Evolutionary conservation across 2,113 vertebrate species (phyloP), one percentile per base, ranked within the genome.

Genomic region (Colistium nudipinnis): DNA sequence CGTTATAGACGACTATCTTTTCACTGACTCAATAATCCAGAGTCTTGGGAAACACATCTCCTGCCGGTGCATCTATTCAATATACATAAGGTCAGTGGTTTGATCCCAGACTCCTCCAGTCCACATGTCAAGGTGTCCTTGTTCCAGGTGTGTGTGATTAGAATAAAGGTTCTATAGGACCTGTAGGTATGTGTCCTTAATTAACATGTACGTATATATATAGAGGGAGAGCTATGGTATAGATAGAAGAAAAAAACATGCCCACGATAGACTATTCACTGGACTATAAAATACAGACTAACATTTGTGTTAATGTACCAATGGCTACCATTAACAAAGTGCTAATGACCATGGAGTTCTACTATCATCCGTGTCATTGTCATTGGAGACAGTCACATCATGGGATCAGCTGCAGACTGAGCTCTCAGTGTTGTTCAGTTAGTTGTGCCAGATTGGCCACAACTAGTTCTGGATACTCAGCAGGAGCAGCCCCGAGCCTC

Each of bases 261-360:
- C 31, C 9, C 22, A 7, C 36, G 13, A 4, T 39, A 39, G 36
- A 39, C 4, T 5, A 39, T 39, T 11, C 31, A 33, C 9, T 33
- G 9, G 31, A 33, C 9, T 6, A 33, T 33, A 33, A 33, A 9
- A 33, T 33, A 9, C 4, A 4, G 31, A 4, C 31, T 33, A 33
- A 33, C 9, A 9, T 33, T 33, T 33, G 31, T 33, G 31, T 33
- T 33, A 33, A 33, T 33, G 31, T 33, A 33, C 31, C 31, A 33
- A 1, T 74, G 64, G 64, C 48, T 81, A 78, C 74, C 39, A 59
- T 57, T 36, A 6, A 75, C 27, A 49, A 66, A 53, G 38, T 8
- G 20, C 45, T 47, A 8, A 36, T 70, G 51, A 67, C 30, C 28
- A 13, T 35, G 4, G 0, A 43, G 49, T 52, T 75, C 31, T 45